Evolutionary conservation across 2,888 invertebrate genomes (phyloP).

Genomic region (Aspidiotus rigidus): DNA sequence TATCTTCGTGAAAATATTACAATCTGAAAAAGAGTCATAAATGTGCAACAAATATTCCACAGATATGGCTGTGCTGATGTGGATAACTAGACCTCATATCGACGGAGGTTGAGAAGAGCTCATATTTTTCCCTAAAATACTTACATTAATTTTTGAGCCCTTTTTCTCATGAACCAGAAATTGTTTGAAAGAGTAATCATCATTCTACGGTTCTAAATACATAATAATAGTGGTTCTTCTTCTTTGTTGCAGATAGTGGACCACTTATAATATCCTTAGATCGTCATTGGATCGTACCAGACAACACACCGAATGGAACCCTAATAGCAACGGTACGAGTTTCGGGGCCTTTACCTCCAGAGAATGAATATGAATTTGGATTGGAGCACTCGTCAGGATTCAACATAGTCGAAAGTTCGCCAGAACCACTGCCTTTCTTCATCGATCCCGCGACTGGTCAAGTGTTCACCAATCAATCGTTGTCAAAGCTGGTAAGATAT

Average conservation of each 20-base stretch:
- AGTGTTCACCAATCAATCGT: conserved; percentile 68
- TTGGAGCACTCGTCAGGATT: conserved; percentile 51
- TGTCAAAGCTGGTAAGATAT: conserved; percentile 47
- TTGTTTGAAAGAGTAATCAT: no score
- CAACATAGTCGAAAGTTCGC: conserved; percentile 41
- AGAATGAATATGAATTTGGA: conserved; percentile 59
- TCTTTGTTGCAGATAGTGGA: neutral
- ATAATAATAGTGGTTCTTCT: neutral
- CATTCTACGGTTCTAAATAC: no score
- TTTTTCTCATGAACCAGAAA: no score
- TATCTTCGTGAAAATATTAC: no score
- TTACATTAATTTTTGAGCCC: no score
- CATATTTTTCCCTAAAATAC: no score
- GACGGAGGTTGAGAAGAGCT: no score
- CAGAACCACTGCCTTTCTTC: conserved; percentile 57
- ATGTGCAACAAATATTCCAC: no score
- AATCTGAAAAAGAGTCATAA: no score
- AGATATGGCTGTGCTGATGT: no score
- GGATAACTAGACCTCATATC: no score
- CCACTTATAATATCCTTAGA: neutral
- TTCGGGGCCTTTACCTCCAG: neutral
- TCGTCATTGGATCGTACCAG: neutral
- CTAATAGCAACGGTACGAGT: neutral
- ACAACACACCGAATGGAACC: neutral
- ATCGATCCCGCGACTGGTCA: conserved; percentile 67